phyloP scores from a whole-genome alignment of 2,888 invertebrate species.

The Salpingus planirostris region DNA sequence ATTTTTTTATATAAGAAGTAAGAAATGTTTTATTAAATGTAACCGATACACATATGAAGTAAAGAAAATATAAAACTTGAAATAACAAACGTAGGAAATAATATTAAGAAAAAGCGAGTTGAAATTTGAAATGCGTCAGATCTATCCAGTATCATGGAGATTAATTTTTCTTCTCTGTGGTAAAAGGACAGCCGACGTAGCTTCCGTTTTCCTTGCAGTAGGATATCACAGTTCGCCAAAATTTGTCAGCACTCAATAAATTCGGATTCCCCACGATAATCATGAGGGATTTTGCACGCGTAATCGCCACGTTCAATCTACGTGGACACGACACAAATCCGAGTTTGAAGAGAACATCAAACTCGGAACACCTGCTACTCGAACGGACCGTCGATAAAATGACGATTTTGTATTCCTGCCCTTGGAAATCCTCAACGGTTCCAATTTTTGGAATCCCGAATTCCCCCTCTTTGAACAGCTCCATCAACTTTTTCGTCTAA shows the following conservation, averaged over 20 bases:
- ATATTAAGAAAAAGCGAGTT: too few relatives aligned
- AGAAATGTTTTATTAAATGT: not conserved
- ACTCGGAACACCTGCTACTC: constrained; percentile 34
- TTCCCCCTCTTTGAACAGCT: constrained; percentile 36
- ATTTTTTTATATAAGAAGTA: constrained; percentile 1
- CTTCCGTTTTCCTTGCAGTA: constrained; percentile 55
- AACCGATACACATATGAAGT: too few relatives aligned
- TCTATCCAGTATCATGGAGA: too few relatives aligned
- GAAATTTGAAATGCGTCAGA: too few relatives aligned
- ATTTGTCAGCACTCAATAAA: constrained; percentile 53
- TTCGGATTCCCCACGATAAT: constrained; percentile 80
- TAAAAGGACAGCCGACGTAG: too few relatives aligned
- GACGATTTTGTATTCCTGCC: constrained; percentile 66
- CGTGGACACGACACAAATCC: constrained; percentile 69
- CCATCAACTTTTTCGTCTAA: constrained; percentile 43
- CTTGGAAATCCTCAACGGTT: constrained; percentile 81
- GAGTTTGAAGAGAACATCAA: constrained; percentile 48
- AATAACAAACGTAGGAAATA: too few relatives aligned
- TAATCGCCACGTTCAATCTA: constrained; percentile 83
- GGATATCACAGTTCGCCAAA: constrained; percentile 59
- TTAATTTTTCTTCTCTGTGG: too few relatives aligned
- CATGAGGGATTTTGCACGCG: constrained; percentile 70
- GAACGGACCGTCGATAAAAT: constrained; percentile 64
- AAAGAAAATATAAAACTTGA: not conserved
- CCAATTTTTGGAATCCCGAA: constrained; percentile 60